These are phyloP conservation scores for Euzetes globulus DNA, from an alignment of 2,888 invertebrate genomes.

Conservation along the genomic window DNA sequence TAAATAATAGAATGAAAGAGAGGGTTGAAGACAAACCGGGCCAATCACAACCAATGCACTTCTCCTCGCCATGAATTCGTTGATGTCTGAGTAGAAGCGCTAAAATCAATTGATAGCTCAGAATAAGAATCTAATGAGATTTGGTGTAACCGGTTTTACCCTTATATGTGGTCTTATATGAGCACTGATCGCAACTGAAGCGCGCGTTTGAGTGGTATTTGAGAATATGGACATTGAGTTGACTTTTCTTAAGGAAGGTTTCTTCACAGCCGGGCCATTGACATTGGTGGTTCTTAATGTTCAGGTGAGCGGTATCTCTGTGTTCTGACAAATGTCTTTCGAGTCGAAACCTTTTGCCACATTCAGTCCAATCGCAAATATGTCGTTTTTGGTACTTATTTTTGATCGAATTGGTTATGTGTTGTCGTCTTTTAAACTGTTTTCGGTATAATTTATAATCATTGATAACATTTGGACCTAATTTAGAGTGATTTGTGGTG, in stretches of 20 bases:
- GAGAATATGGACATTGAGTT: not conserved
- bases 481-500: not conserved
- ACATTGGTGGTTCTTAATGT: not conserved
- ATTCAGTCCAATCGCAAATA: not conserved
- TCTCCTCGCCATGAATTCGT: not conserved
- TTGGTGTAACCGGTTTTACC: not conserved
- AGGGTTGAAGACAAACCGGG: not conserved
- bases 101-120: not conserved
- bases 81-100: not conserved
- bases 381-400: not conserved
- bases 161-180: not conserved
- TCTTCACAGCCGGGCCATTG: conserved; percentile 20
- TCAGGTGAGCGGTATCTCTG: not conserved
- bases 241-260: not conserved
- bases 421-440: not conserved
- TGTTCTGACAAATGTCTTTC: not conserved
- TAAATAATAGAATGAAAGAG: not conserved
- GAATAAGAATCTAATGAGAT: not conserved
- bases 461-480: not conserved
- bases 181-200: conserved; percentile 5
- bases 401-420: not conserved
- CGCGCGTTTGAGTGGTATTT: not conserved
- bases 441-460: not conserved
- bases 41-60: not conserved
- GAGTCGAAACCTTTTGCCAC: not conserved